Evolutionary conservation across 2,113 vertebrate genomes (phyloP).

Genomic region (Hyperoodon ampullatus): DNA sequence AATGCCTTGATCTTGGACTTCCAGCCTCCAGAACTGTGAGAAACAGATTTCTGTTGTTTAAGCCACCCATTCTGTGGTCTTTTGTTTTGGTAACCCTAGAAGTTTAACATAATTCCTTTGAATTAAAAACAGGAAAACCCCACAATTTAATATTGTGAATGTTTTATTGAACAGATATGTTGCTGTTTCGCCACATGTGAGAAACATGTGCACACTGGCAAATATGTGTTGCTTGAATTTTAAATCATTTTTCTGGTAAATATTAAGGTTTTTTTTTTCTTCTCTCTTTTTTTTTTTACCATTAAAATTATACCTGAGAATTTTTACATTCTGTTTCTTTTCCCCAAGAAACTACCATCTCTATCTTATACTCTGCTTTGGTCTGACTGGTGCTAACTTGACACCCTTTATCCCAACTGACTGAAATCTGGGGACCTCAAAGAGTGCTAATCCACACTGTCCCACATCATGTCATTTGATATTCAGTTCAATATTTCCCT

Average conservation of each 20-base stretch:
- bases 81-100: background rate
- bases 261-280: background rate
- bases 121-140: background rate
- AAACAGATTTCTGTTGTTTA: constrained; percentile 8
- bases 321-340: background rate
- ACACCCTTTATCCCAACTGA: constrained; percentile 36
- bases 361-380: constrained; percentile 66
- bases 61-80: background rate
- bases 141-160: background rate
- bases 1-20: background rate
- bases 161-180: background rate
- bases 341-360: background rate
- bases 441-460: background rate
- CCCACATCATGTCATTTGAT: constrained; percentile 11
- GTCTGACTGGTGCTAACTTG: constrained; percentile 69
- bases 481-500: constrained; percentile 47
- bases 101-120: background rate
- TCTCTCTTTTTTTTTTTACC: background rate
- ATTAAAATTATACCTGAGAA: constrained; percentile 7
- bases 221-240: background rate
- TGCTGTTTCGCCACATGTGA: background rate
- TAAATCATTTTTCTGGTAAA: background rate
- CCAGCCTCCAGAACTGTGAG: background rate
- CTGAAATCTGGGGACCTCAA: constrained; percentile 56
- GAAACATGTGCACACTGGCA: background rate